A percentile compares a stretch with the other conserved stretches of the same genome.
Conservation (phyloP, 2,113 vertebrate genomes). For the Larimichthys polyactis region DNA sequence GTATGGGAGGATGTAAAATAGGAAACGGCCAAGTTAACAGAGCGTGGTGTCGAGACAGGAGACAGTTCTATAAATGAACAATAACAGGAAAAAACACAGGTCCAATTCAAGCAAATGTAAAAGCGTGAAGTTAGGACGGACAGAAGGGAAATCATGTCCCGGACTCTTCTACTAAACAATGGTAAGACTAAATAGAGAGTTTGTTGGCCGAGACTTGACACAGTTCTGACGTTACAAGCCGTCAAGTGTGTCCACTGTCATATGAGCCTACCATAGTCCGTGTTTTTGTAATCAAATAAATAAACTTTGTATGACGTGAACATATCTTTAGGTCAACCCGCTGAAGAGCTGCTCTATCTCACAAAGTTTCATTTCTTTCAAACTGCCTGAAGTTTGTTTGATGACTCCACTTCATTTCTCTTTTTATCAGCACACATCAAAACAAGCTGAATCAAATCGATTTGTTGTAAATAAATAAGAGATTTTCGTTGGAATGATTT, state of each 20-base stretch:
- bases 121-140: conserved; percentile 64
- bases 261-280: not conserved
- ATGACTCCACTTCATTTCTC: no score
- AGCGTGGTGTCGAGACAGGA: conserved; percentile 76
- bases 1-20: conserved; percentile 84
- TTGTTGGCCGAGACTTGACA: conserved; percentile 12
- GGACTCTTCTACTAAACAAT: conserved; percentile 74
- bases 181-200: conserved; percentile 70
- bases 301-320: not conserved
- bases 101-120: conserved; percentile 74
- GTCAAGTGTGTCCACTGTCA: not conserved
- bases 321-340: not conserved
- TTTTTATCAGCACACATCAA: not conserved
- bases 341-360: not conserved
- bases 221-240: not conserved
- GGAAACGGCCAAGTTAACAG: conserved; percentile 81
- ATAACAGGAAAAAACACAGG: conserved; percentile 85
- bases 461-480: not conserved
- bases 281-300: not conserved
- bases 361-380: not conserved
- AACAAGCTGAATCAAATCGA: not conserved
- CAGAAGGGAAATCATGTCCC: conserved; percentile 61
- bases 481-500: not conserved
- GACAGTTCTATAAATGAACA: conserved; percentile 84
- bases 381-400: not conserved